These are phyloP conservation scores for Syndactyla subalaris DNA, from an alignment of 2,797 vertebrate genomes.

Conservation along the genomic window DNA sequence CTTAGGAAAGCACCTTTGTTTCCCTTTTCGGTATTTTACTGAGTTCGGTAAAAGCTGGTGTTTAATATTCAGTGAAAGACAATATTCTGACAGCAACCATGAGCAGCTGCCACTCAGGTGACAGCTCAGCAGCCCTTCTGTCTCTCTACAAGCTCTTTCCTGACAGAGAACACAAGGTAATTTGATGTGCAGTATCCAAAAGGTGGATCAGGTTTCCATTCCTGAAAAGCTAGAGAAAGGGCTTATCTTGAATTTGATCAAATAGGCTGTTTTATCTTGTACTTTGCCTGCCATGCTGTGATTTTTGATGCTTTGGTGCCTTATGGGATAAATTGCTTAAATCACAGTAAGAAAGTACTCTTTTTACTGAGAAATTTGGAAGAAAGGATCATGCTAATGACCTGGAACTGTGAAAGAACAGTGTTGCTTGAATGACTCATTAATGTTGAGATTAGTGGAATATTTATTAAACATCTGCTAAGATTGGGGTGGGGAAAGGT, in stretches of 20 bases:
- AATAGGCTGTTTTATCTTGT: not conserved
- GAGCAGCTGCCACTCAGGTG: not conserved
- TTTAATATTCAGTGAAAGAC: not conserved
- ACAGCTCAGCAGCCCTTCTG: not conserved
- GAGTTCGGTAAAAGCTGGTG: not conserved
- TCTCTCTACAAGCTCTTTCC: not conserved
- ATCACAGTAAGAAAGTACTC: not conserved
- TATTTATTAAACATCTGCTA: not conserved
- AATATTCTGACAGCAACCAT: not conserved
- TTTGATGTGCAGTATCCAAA: not conserved
- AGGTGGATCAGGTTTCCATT: not conserved
- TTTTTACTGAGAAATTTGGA: not conserved
- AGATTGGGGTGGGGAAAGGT: accelerated
- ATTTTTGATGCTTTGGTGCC: not conserved
- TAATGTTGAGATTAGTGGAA: not conserved
- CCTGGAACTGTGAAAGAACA: not conserved
- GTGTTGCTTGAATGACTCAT: not conserved
- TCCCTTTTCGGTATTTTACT: not conserved
- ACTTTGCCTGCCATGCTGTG: not conserved
- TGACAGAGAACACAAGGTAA: not conserved
- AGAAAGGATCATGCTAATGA: not conserved
- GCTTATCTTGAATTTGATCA: not conserved
- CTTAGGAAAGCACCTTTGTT: not conserved
- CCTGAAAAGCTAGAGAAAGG: not conserved
- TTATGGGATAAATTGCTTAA: not conserved